Evolutionary conservation across 2,113 vertebrate species (phyloP), one percentile per base, ranked within the genome.

Genomic region (Tinamus guttatus): DNA sequence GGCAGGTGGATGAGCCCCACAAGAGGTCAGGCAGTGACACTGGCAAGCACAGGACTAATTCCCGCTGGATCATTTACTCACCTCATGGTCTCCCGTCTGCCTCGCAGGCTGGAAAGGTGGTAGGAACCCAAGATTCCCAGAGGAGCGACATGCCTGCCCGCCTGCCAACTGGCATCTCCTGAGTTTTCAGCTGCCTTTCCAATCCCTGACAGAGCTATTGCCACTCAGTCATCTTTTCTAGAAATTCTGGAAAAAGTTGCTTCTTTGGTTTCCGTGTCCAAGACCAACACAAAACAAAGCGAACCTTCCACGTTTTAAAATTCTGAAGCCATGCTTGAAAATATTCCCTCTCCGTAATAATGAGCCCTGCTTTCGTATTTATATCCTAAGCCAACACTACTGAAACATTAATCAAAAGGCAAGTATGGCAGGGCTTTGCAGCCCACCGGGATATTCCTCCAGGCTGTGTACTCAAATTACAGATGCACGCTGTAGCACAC

Each of bases 361-460:
- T 25, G 69, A 87, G 22, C 86, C 81, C 38, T 4, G 1, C 19
- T 94, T 95, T 79, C 74, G 21, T 49, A 69, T 38, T 36, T 69
- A 25, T 58, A 73, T 58, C 63, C 40, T 87, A 73, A 92, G 40
- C 67, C 70, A 92, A 59, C 43, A 17, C 21, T 58, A 54, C 24
- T 74, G 45, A 95, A 95, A 73, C 54, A 82, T 89, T 76, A 20
- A 69, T 82, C 78, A 87, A 85, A 90, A 87, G 40, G 41, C 32
- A 9, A 36, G 34, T 25, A 62, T 1, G 2, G 65, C 52, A 64
- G 62, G 27, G 18, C 32, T 79, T 71, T 87, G 25, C 67, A 76
- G 65, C 62, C 65, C 62, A 79, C 70, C 65, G 49, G 62, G 52
- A 60, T 69, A 79, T 81, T 84, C 30, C 73, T 73, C 65, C 8